Evolutionary conservation across 2,888 invertebrate species (phyloP).

Genomic region (Tethea ocularis): DNA sequence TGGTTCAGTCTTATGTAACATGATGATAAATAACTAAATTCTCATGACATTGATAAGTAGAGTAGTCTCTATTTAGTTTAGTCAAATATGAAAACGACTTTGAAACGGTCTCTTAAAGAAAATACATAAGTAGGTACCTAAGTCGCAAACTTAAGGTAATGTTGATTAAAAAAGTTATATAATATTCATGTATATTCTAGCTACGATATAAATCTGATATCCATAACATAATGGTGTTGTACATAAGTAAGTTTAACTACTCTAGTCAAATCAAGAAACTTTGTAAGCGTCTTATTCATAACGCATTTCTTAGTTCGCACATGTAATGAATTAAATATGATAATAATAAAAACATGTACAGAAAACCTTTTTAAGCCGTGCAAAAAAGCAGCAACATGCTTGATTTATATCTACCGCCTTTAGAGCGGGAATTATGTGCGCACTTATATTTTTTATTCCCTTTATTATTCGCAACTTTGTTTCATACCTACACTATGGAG

Average conservation of each 20-base stretch:
- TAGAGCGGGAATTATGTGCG: conserved; percentile 63
- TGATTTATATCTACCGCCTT: conserved; percentile 77
- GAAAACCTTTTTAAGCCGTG: conserved; percentile 56
- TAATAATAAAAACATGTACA: conserved; percentile 65
- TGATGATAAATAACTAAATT: background rate
- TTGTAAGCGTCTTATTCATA: conserved; percentile 53
- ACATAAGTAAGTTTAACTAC: background rate
- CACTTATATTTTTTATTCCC: conserved; percentile 66
- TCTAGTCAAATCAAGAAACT: conserved; percentile 36
- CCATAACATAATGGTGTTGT: too few relatives aligned
- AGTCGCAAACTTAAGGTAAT: too few relatives aligned
- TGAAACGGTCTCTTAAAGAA: too few relatives aligned
- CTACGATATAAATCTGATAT: too few relatives aligned
- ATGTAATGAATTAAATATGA: conserved; percentile 60
- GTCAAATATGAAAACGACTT: too few relatives aligned
- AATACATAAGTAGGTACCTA: too few relatives aligned
- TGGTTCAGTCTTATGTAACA: background rate
- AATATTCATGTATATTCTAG: background rate
- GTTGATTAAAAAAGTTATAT: too few relatives aligned
- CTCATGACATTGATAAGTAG: too few relatives aligned
- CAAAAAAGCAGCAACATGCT: conserved; percentile 62
- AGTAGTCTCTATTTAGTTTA: too few relatives aligned
- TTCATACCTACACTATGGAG: conserved; percentile 54
- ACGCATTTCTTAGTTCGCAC: conserved; percentile 46
- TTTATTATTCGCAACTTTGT: conserved; percentile 78